These are phyloP conservation scores for Vollenhovia emeryi DNA, from an alignment of 1,140 invertebrate species.

Conservation along the genomic window DNA sequence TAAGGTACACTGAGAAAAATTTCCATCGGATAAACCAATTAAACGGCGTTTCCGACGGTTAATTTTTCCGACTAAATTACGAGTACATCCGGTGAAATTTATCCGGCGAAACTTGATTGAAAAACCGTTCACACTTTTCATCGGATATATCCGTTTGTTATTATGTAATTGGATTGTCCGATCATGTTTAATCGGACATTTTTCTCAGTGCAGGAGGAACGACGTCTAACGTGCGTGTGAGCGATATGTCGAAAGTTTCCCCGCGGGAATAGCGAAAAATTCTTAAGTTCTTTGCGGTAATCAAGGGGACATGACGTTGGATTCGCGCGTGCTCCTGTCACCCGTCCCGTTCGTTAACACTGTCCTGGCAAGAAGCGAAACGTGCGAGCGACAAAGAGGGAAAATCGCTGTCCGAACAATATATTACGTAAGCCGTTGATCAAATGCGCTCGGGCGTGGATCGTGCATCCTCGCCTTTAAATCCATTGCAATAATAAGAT, in stretches of 20 bases:
- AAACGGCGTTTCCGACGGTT: too few species aligned
- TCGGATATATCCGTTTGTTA: too few species aligned
- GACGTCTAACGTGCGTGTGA: conserved; percentile 38
- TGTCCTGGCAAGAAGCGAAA: not conserved
- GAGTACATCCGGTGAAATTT: too few species aligned
- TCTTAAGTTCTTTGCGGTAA: conserved; percentile 26
- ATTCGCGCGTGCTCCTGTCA: not conserved
- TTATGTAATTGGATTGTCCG: too few species aligned
- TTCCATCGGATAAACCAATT: too few species aligned
- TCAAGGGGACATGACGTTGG: conserved; percentile 17
- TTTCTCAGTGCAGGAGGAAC: too few species aligned
- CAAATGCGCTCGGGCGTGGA: not conserved
- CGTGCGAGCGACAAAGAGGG: not conserved
- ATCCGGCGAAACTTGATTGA: too few species aligned
- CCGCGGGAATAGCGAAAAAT: not conserved
- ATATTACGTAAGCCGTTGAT: not conserved
- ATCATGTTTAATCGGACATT: too few species aligned
- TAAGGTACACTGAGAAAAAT: too few species aligned
- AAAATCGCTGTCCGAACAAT: not conserved
- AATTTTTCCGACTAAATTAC: too few species aligned
- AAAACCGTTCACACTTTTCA: too few species aligned
- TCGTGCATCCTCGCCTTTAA: conserved; percentile 10
- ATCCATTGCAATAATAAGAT: conserved; percentile 44
- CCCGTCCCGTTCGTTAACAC: not conserved
- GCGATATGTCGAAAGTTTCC: conserved; percentile 1